Evolutionary conservation across 2,113 vertebrate species (phyloP), one percentile per base, ranked within the genome.

Genomic region (Natator depressus): DNA sequence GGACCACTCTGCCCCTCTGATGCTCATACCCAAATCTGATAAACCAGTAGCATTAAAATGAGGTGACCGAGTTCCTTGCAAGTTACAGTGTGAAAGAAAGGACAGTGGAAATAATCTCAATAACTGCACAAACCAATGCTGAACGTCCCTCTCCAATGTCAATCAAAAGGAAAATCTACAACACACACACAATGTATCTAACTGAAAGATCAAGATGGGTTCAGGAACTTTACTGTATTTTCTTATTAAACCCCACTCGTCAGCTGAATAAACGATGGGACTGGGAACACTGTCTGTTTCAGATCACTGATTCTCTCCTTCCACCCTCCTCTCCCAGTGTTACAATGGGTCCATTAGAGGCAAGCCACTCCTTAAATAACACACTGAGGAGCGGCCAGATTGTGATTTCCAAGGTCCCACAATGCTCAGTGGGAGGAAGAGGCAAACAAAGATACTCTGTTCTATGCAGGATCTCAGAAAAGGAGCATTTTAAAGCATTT

Each of bases 91-190:
- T 42, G 51, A 85, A 84, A 76, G 25, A 38, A 81, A 91, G 31
- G 85, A 83, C 22, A 91, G n/a, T 25, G 62, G 89, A 95, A 94
- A 78, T 86, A 89, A 95, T 89, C 89, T 78, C 84, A 93, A 38
- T 53, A 82, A 76, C 22, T 25, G 35, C 25, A 22, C 5, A 88
- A 87, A 91, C 91, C 54, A 83, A 85, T 69, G 42, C 7, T 59
- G 91, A 94, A 49, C 46, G 84, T 20, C 89, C 92, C 5, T 85
- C 24, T 25, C 31, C 31, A 78, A 62, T 47, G 65, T 5, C 76
- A 72, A 2, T 17, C 55, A 95, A 93, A 93, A 78, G 46, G 42
- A 78, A 78, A 94, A 86, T 7, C 8, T 35, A 24, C 11, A 59
- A 51, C 88, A 62, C 12, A 81, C 53, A 31, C 80, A 87, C 65